Evolutionary conservation across 2,113 vertebrate species (phyloP), one percentile per base, ranked within the genome.

Genomic region (Phyllostomus hastatus): DNA sequence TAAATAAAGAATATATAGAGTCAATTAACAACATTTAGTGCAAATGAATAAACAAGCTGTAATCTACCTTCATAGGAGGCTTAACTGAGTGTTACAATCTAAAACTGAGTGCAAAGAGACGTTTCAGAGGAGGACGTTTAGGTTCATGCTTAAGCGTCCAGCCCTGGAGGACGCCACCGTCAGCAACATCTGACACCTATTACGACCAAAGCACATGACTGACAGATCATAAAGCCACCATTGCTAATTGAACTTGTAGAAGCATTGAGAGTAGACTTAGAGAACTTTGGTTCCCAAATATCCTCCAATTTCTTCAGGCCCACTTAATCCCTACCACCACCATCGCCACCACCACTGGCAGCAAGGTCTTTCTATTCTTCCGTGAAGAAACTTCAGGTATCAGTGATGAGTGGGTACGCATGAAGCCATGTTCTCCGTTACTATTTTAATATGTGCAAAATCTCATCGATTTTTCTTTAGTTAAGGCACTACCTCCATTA

Each of bases 351-450:
- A 76, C 7, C 31, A 50, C 2, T 15, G 59, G 8, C 38, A 59
- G 11, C 5, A 33, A 76, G 10, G 0, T n/a, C 14, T 48, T 33
- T 50, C 19, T 22, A 11, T 59, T 7, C 26, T 33, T 33, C 59
- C 28, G 6, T 7, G 26, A 75, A 24, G 66, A 52, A 41, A 88
- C 6, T n/a, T 46, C 28, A 28, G 33, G 24, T 43, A 19, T 38
- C 38, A 41, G 26, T 31, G 26, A n/a, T 8, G 66, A 33, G 48
- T 73, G 20, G 12, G 26, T 57, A 26, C 6, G 57, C 7, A 12
- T 7, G 15, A 5, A 48, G 11, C 19, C 72, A 11, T 64, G 28
- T 16, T 5, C 10, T 73, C 86, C 73, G 59, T 17, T 41, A 26
- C 10, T 90, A 46, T 41, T 64, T 72, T 64, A 31, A 54, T 6